Percentiles rank a stretch among this genome's conserved stretches.
Evolutionary conservation across 2,113 vertebrate species (phyloP).

Genomic region (Anhinga anhinga): DNA sequence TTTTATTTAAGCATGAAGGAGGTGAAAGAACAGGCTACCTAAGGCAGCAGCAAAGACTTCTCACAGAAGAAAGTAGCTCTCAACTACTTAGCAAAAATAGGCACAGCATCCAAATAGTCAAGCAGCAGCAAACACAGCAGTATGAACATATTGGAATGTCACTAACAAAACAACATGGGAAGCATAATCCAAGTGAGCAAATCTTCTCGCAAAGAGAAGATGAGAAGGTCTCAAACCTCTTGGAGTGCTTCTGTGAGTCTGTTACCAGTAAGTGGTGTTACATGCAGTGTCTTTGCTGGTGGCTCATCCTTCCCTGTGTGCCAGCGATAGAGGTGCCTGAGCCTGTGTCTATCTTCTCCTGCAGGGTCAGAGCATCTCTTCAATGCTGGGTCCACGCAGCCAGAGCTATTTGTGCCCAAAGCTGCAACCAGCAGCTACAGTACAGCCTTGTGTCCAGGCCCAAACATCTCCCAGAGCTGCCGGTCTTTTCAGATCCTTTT

Average conservation of each 20-base stretch:
- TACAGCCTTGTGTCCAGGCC: background rate
- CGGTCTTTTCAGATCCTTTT: background rate
- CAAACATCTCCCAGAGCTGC: background rate
- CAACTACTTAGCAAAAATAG: background rate
- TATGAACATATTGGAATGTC: background rate
- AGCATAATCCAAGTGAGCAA: background rate
- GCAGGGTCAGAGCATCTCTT: background rate
- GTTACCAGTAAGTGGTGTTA: background rate
- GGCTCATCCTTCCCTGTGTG: background rate
- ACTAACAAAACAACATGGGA: background rate
- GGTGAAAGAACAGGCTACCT: background rate
- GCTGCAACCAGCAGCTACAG: background rate
- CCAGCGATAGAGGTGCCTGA: background rate
- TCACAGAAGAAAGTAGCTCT: background rate
- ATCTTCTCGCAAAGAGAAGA: background rate
- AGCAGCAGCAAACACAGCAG: background rate
- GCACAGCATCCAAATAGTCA: background rate
- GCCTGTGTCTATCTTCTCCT: background rate
- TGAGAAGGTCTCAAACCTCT: background rate
- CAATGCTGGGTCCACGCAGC: fast-evolving
- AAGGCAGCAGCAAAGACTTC: background rate
- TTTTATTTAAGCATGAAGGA: background rate
- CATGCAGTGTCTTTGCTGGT: background rate
- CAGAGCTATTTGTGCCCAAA: background rate
- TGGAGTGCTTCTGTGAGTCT: background rate